Percentiles rank a stretch among this genome's conserved stretches.
Conservation (phyloP, 2,113 vertebrate species). For the Peromyscus polionotus region DNA sequence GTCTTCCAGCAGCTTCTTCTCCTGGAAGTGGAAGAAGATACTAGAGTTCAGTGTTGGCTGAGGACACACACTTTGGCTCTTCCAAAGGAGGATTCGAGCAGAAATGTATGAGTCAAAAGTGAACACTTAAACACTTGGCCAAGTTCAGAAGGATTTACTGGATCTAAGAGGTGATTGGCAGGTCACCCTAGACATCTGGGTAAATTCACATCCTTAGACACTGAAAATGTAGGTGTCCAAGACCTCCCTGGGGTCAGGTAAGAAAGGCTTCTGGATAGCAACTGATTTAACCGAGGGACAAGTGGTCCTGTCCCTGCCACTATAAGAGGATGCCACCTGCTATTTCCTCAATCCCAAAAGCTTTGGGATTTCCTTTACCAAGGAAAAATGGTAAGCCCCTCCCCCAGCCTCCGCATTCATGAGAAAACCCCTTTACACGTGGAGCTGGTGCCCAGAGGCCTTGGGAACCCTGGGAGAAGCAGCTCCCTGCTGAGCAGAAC, state of each 20-base stretch:
- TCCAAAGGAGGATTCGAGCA: not conserved
- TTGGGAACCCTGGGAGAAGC: not conserved
- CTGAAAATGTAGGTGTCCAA: not conserved
- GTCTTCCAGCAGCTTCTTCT: constrained; percentile 97
- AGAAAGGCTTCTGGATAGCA: not conserved
- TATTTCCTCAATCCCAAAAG: not conserved
- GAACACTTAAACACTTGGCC: not conserved
- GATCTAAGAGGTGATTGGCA: not conserved
- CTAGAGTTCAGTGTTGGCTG: not conserved
- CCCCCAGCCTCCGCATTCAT: not conserved
- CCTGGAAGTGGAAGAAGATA: constrained; percentile 85
- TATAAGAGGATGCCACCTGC: not conserved
- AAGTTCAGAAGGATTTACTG: not conserved
- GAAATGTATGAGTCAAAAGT: accelerated
- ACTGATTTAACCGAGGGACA: not conserved
- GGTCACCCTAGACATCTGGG: not conserved
- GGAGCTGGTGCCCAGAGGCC: not conserved
- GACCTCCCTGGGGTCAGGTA: not conserved
- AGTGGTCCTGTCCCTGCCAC: not conserved
- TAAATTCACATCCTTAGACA: not conserved
- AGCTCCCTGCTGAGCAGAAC: not conserved
- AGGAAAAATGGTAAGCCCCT: not conserved
- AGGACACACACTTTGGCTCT: not conserved
- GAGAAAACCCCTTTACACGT: not conserved
- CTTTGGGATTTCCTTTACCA: not conserved